Conservation (phyloP, 1,140 invertebrate genomes). For the Caerostris darwini region DNA sequence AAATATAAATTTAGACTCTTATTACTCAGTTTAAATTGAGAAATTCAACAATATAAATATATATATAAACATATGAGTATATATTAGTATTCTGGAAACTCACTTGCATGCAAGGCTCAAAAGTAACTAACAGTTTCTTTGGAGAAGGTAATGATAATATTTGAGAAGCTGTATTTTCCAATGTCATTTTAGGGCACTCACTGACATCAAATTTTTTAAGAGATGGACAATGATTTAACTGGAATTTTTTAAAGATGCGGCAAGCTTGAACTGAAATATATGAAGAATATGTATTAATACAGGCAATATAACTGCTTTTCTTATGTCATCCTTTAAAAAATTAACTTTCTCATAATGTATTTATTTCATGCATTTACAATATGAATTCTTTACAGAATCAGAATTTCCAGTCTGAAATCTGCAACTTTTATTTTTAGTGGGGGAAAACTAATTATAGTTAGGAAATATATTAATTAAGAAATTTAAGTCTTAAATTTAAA, state of each 20-base stretch:
- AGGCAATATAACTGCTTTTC: too few relatives aligned
- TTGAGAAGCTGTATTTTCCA: background rate
- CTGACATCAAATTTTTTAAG: conserved; percentile 56
- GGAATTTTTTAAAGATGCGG: conserved; percentile 66
- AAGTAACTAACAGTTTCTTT: conserved; percentile 31
- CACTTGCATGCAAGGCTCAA: conserved; percentile 72
- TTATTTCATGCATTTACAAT: too few relatives aligned
- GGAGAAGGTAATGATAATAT: background rate
- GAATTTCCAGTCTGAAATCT: too few relatives aligned
- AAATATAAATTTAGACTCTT: too few relatives aligned
- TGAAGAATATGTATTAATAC: too few relatives aligned
- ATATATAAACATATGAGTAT: background rate
- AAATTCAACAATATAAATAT: background rate
- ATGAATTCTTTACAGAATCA: too few relatives aligned
- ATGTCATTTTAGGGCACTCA: conserved; percentile 73
- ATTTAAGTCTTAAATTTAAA: too few relatives aligned
- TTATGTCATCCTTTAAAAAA: too few relatives aligned
- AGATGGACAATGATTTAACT: conserved; percentile 43
- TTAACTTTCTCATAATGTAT: too few relatives aligned
- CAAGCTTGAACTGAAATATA: conserved; percentile 76
- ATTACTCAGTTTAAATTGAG: background rate
- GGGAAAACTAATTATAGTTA: too few relatives aligned
- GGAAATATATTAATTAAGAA: too few relatives aligned
- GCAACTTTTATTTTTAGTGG: too few relatives aligned
- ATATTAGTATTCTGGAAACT: background rate